Conservation (phyloP, 1,140 invertebrate genomes). For the Diorhabda carinulata region DNA sequence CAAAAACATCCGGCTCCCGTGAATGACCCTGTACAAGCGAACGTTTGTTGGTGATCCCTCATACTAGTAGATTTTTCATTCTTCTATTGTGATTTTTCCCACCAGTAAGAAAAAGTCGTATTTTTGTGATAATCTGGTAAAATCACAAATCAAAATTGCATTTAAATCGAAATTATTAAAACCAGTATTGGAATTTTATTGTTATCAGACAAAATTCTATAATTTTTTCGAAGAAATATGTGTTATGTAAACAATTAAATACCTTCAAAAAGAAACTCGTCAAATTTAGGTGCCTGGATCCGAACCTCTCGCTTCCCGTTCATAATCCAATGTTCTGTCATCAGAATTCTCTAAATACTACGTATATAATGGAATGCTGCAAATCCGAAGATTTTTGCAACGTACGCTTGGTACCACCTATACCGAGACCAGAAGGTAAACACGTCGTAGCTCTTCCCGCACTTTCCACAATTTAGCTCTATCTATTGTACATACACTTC, state of each 20-base stretch:
- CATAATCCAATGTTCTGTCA: slow-evolving; percentile 49
- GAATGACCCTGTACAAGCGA: no score
- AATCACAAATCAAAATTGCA: no score
- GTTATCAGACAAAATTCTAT: not conserved
- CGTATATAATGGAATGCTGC: slow-evolving; percentile 64
- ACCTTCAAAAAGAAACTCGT: slow-evolving; percentile 8
- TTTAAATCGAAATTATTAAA: not conserved
- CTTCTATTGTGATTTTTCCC: no score
- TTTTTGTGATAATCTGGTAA: no score
- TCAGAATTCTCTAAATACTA: slow-evolving; percentile 49
- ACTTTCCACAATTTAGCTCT: slow-evolving; percentile 11
- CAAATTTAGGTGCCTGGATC: slow-evolving; percentile 47
- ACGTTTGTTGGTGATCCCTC: no score
- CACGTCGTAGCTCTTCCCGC: not conserved
- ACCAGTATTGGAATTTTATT: slow-evolving; percentile 1
- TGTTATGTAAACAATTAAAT: not conserved
- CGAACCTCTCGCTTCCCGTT: slow-evolving; percentile 41
- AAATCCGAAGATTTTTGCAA: slow-evolving; percentile 57
- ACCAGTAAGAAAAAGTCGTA: no score
- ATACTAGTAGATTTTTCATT: no score
- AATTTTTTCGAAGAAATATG: not conserved
- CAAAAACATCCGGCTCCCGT: no score
- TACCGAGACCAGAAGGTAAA: slow-evolving; percentile 52
- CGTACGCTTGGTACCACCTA: slow-evolving; percentile 49
- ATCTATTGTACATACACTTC: slow-evolving; percentile 2